Evolutionary conservation across 2,797 vertebrate species (phyloP).

Genomic region (Tokudaia muenninki): DNA sequence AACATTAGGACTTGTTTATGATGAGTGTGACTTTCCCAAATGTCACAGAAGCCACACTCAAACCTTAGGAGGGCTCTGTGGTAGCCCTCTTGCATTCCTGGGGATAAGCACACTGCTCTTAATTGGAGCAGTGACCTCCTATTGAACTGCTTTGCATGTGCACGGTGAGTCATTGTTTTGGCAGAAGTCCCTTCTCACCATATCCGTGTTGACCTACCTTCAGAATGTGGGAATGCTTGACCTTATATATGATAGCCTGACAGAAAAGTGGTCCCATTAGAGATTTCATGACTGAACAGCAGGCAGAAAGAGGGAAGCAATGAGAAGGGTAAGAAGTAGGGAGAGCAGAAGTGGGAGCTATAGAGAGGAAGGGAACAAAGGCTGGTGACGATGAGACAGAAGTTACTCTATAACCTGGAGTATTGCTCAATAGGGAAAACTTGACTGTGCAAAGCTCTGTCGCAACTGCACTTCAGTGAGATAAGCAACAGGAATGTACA

Average conservation of each 20-base stretch:
- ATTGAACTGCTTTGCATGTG: background rate
- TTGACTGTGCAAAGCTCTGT: background rate
- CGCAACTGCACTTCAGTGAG: background rate
- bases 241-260: slow-evolving; percentile 44
- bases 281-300: slow-evolving; percentile 7
- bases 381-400: background rate
- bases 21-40: background rate
- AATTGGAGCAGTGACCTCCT: slow-evolving; percentile 4
- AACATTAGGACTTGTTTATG: slow-evolving; percentile 1
- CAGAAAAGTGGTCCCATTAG: slow-evolving; percentile 33
- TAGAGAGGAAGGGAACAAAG: accelerated
- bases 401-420: background rate
- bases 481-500: background rate
- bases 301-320: background rate
- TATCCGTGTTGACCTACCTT: slow-evolving; percentile 75
- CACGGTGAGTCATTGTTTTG: slow-evolving; percentile 79
- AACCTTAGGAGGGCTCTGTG: background rate
- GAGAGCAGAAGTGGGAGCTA: too few relatives aligned
- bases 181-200: slow-evolving; percentile 65
- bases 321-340: background rate
- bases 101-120: background rate
- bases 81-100: background rate
- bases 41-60: slow-evolving; percentile 7
- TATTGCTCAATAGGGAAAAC: background rate
- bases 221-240: slow-evolving; percentile 74